Evolutionary conservation across 2,888 invertebrate genomes (phyloP).

Genomic region (Hydraecia micacea): DNA sequence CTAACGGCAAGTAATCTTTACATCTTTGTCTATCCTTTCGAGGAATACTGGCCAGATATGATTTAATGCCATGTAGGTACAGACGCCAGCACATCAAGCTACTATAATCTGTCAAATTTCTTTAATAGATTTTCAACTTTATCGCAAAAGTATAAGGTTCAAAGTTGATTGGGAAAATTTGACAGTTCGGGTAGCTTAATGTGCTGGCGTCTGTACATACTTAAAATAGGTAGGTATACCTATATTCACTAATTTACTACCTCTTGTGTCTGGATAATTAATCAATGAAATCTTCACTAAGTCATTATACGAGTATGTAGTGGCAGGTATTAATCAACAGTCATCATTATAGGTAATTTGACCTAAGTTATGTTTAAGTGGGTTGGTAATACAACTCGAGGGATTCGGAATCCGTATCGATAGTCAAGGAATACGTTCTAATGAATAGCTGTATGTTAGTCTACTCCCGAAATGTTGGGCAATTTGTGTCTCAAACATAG

Average conservation of each 20-base stretch:
- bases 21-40: too few relatives aligned
- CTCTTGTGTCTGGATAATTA: neutral
- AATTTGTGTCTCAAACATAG: neutral
- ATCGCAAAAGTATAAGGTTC: too few relatives aligned
- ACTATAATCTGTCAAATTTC: too few relatives aligned
- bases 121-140: too few relatives aligned
- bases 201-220: too few relatives aligned
- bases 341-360: neutral
- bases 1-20: neutral
- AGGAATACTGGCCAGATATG: neutral
- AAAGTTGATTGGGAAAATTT: too few relatives aligned
- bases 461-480: neutral
- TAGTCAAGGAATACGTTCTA: conserved; percentile 18
- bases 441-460: conserved; percentile 24
- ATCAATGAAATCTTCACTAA: conserved; percentile 4
- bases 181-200: too few relatives aligned
- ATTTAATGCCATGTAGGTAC: too few relatives aligned
- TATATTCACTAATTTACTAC: too few relatives aligned
- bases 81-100: too few relatives aligned
- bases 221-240: too few relatives aligned
- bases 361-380: conserved; percentile 11
- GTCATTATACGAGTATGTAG: neutral
- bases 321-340: neutral
- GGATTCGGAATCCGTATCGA: conserved; percentile 32
- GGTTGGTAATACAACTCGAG: conserved; percentile 16